Base-by-base conservation (phyloP, 1,140 invertebrate species). In the Triops longicaudatus region DNA sequence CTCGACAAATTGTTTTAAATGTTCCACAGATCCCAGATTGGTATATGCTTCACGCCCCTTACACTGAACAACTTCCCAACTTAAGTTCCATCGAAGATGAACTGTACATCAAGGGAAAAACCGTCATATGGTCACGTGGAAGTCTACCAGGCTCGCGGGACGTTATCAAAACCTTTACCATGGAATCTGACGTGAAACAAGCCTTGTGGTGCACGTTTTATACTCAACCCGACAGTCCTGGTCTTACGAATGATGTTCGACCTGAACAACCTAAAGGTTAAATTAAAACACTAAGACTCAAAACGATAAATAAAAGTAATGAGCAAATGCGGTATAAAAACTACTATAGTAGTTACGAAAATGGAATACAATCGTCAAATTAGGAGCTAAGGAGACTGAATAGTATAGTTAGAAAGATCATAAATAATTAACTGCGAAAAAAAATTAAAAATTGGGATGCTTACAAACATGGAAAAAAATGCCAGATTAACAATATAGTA, bases 81-180 rank as follows among this genome's bases (percentile, higher is more conserved):
- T 6, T 63, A 1, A 77, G 80, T 27, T 77, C 81, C n/a, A 83
- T 81, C 80, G 95, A 96, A 85, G 94, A 97, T 85, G 95, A 98
- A 84, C 85, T 98, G 17, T 98, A 95, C 86, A 89, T 94, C 12
- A 91, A 89, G 79, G 93, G 91, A 7, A 89, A 91, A 82, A 92
- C 92, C 26, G 93, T 92, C 26, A 88, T 97, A 27, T 95, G 93
- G 89, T 88, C 87, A 78, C 81, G 82, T 76, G 86, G 86, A 17
- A 83, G 82, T 75, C 82, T 82, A 22, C 81, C 84, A 79, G 81
- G 80, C 79, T 81, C 81, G 11, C 78, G 82, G 31, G 77, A 81
- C 50, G 81, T 86, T 6, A 78, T 86, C 41, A 85, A 85, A 80
- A 90, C 90, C 73, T 96, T 93, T 82, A 95, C 93, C 5, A 89